A percentile compares a stretch with the other conserved stretches of the same genome.
Evolutionary conservation across 2,113 vertebrate genomes (phyloP).

Genomic region (Ciconia maguari): DNA sequence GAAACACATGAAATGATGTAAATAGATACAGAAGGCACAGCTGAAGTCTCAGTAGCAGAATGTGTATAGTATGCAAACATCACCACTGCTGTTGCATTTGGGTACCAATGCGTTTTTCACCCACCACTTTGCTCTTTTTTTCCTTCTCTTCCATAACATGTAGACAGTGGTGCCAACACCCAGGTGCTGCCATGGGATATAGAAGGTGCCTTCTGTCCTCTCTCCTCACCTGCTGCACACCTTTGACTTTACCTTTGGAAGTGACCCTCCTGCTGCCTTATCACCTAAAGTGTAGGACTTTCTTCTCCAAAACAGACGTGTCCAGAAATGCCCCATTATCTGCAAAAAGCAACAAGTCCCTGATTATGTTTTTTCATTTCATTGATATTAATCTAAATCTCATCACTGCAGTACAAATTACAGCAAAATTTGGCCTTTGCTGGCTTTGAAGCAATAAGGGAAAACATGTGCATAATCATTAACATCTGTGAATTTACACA

Average conservation of each 20-base stretch:
- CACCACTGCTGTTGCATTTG: not conserved
- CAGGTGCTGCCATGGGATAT: not conserved
- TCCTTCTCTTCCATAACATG: not conserved
- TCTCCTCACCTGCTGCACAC: not conserved
- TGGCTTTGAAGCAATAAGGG: slow-evolving; percentile 24
- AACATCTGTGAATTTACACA: slow-evolving; percentile 48
- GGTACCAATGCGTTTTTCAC: not conserved
- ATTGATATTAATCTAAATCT: not conserved
- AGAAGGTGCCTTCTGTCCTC: not conserved
- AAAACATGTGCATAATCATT: slow-evolving; percentile 8
- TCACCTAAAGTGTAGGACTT: not conserved
- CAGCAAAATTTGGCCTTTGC: not conserved
- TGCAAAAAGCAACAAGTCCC: not conserved
- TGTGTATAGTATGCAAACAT: not conserved
- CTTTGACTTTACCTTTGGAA: not conserved
- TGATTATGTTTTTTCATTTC: not conserved
- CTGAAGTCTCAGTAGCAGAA: not conserved
- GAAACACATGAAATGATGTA: not conserved
- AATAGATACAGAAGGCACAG: not conserved
- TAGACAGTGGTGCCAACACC: not conserved
- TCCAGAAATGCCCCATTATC: not conserved
- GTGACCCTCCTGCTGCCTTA: not conserved
- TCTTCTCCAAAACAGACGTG: not conserved
- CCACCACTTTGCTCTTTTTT: not conserved
- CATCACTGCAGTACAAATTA: slow-evolving; percentile 18